Evolutionary conservation across 2,888 invertebrate species (phyloP), one percentile per base, ranked within the genome.

Genomic region (Gasteruption jaculator): DNA sequence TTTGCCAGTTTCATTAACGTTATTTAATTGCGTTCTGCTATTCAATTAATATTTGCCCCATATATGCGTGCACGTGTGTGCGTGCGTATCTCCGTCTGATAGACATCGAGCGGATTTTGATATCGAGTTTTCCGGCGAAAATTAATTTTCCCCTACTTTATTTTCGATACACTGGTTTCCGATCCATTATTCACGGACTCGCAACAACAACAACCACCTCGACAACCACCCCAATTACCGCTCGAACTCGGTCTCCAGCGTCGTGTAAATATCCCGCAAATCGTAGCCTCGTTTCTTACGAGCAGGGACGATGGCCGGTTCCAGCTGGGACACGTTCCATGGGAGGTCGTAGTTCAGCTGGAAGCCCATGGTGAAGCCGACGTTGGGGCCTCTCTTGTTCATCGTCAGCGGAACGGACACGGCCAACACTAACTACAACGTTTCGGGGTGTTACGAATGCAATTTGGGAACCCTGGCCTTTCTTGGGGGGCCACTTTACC

Each of bases 341-440:
- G 70, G 69, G 45, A 70, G 50, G 21, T 34, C 53, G 53, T 61
- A 70, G 54, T 70, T 70, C 54, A 70, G 60, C 58, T 70, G 70
- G 54, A 60, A 68, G 35, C 59, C 70, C 19, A 51, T 45, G 29
- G 57, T 52, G 53, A 59, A 64, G 27, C 52, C 57, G 26, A 69
- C 30, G 33, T 57, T 57, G n/a, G n/a, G n/a, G 22, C 69, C 69
- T 25, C 49, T 57, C 49, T 65, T 60, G 50, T 45, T 57, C 58
- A 56, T 62, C 34, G 48, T 51, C 15, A 69, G 48, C 12, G 69
- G 69, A 22, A 62, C 50, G 27, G 68, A 61, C 20, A 61, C 49
- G 5, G 65, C 69, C 22, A 63, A 14, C 27, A 62, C 63, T 37
- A 67, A 54, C 69, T 69, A 52, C 21, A 38, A 45, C n/a, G n/a